A percentile compares a stretch with the other conserved stretches of the same genome.
These are phyloP conservation scores for Drosophila anomelani DNA, from an alignment of 2,888 invertebrate species.

Conservation along the genomic window DNA sequence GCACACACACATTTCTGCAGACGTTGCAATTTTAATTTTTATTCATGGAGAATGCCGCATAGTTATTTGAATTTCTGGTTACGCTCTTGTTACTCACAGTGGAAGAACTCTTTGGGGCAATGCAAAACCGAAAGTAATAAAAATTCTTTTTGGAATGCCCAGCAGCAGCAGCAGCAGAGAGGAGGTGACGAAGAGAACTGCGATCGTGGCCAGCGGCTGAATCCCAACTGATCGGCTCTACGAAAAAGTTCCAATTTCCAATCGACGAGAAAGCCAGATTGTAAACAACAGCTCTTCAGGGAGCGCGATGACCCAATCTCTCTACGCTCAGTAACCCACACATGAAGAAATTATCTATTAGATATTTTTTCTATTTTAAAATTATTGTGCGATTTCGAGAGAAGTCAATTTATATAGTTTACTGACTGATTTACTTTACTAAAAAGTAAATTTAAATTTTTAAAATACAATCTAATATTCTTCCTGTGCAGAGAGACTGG, in stretches of 20 bases:
- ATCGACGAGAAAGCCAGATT: constrained; percentile 70
- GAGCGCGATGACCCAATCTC: constrained; percentile 31
- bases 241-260: constrained; percentile 74
- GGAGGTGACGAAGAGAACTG: constrained; percentile 23
- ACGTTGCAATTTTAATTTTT: constrained; percentile 24
- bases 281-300: constrained; percentile 60
- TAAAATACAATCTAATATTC: neutral
- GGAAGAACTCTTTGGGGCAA: constrained; percentile 14
- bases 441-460: neutral
- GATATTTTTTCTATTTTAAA: neutral
- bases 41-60: constrained; percentile 3
- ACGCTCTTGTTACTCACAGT: constrained; percentile 22
- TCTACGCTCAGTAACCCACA: constrained; percentile 34
- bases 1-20: neutral
- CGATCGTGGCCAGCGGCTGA: constrained; percentile 63
- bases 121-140: constrained; percentile 23
- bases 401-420: neutral
- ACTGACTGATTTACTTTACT: neutral
- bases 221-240: constrained; percentile 49
- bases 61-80: neutral
- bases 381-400: neutral
- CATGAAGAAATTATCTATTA: constrained; percentile 6
- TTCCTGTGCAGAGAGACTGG: constrained; percentile 20
- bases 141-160: constrained; percentile 32
- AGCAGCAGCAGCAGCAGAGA: constrained; percentile 15